Percentiles rank a stretch among this genome's conserved stretches.
These are phyloP conservation scores for Liposcelis brunnea DNA, from an alignment of 2,888 invertebrate species.

Conservation along the genomic window DNA sequence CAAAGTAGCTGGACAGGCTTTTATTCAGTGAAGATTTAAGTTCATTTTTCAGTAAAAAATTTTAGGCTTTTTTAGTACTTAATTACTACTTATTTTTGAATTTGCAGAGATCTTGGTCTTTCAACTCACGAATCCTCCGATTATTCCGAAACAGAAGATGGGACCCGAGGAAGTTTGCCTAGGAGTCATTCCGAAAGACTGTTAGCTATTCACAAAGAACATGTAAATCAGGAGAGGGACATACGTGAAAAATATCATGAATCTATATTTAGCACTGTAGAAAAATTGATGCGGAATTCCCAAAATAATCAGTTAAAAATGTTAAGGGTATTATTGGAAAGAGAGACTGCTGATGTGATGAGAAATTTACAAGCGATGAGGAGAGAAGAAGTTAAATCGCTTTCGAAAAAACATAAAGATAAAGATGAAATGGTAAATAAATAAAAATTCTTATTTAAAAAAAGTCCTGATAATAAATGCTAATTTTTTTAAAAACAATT, in stretches of 20 bases:
- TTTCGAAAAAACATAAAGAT: constrained; percentile 76
- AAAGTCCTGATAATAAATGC: background rate
- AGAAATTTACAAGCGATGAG: constrained; percentile 65
- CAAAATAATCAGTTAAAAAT: constrained; percentile 67
- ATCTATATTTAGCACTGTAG: constrained; percentile 52
- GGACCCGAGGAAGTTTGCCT: constrained; percentile 32
- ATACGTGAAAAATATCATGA: constrained; percentile 74
- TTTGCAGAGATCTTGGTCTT: constrained; percentile 23
- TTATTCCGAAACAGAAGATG: constrained; percentile 32
- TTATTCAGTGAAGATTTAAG: too few relatives aligned
- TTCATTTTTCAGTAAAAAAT: too few relatives aligned
- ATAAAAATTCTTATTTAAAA: too few relatives aligned
- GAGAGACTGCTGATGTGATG: constrained; percentile 57
- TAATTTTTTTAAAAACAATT: constrained; percentile 3
- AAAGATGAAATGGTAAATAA: constrained; percentile 62
- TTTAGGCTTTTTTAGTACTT: too few relatives aligned
- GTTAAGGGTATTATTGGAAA: constrained; percentile 45
- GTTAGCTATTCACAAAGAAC: constrained; percentile 44
- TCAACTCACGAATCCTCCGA: constrained; percentile 29
- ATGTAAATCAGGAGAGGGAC: constrained; percentile 52
- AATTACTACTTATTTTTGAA: constrained; percentile 15
- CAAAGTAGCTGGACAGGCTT: too few relatives aligned
- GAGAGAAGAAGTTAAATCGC: constrained; percentile 71
- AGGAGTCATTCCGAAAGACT: constrained; percentile 46
- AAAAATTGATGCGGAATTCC: constrained; percentile 61